A percentile compares a stretch with the other conserved stretches of the same genome.
phyloP scores from a whole-genome alignment of 2,888 invertebrate genomes.

The Drosophila fungiperda region DNA sequence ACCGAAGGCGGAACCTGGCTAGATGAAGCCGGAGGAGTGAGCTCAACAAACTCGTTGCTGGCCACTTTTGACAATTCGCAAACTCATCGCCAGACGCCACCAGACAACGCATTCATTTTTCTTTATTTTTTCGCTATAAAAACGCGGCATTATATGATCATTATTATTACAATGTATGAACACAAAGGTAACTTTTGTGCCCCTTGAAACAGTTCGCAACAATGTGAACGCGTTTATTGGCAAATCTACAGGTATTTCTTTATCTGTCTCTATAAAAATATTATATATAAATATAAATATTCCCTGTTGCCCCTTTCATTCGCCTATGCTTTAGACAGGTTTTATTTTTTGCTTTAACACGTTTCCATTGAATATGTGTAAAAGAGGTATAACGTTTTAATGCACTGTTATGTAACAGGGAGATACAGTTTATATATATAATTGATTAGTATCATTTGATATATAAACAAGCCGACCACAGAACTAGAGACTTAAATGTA shows the following conservation, averaged over 20 bases:
- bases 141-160: constrained; percentile 35
- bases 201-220: constrained; percentile 49
- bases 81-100: constrained; percentile 52
- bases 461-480: not conserved
- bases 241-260: constrained; percentile 24
- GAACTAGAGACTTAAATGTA: not conserved
- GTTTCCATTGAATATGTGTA: not conserved
- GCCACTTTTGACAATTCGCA: constrained; percentile 55
- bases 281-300: constrained; percentile 10
- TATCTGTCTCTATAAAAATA: constrained; percentile 15
- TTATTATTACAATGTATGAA: constrained; percentile 50
- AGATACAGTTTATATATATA: not conserved
- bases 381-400: not conserved
- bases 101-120: constrained; percentile 23
- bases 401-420: not conserved
- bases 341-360: constrained; percentile 6
- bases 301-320: constrained; percentile 17
- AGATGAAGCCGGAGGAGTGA: constrained; percentile 16
- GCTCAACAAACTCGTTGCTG: constrained; percentile 28
- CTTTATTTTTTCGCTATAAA: constrained; percentile 19
- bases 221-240: constrained; percentile 64
- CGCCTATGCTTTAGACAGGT: constrained; percentile 38
- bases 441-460: not conserved
- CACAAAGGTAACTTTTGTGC: constrained; percentile 18
- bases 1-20: constrained; percentile 51